Evolutionary conservation across 1,140 invertebrate genomes (phyloP).

Genomic region (Lasioglossum baleicum): DNA sequence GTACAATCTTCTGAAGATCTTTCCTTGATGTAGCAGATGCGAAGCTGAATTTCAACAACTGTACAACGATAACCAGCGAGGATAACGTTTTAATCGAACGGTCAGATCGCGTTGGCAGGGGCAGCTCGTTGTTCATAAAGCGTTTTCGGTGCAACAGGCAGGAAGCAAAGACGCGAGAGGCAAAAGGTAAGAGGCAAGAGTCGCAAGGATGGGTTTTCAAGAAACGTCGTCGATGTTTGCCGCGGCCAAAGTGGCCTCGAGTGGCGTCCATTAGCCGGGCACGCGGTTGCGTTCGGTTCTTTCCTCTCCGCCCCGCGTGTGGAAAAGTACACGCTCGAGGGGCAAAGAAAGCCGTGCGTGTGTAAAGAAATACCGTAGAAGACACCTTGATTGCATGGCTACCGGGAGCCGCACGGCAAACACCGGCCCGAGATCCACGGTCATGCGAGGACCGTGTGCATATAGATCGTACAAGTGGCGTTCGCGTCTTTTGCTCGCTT

Average conservation of each 20-base stretch:
- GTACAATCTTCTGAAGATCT: too few relatives aligned
- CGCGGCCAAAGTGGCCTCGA: conserved; percentile 77
- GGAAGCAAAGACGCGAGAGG: conserved; percentile 21
- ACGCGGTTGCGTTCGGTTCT: conserved; percentile 64
- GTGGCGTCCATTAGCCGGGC: conserved; percentile 77
- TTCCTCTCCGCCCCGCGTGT: conserved; percentile 48
- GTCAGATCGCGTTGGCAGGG: conserved; percentile 12
- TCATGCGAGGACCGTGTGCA: conserved; percentile 49
- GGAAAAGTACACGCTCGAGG: conserved; percentile 66
- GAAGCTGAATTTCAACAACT: too few relatives aligned
- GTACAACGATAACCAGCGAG: too few relatives aligned
- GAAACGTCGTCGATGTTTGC: conserved; percentile 77
- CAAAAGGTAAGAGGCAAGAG: conserved; percentile 37
- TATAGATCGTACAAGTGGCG: conserved; percentile 60
- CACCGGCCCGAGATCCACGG: conserved; percentile 49
- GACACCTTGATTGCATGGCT: conserved; percentile 75
- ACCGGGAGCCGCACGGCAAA: conserved; percentile 75
- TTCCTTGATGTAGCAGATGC: too few relatives aligned
- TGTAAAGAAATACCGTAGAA: conserved; percentile 76
- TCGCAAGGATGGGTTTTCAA: conserved; percentile 74
- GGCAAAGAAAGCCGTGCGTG: conserved; percentile 69
- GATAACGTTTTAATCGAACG: not conserved
- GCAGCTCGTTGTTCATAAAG: conserved; percentile 20
- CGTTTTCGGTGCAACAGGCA: conserved; percentile 56
- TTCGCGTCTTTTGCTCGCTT: conserved; percentile 60